Evolutionary conservation across 2,113 vertebrate species (phyloP).

Genomic region (Sardina pilchardus): DNA sequence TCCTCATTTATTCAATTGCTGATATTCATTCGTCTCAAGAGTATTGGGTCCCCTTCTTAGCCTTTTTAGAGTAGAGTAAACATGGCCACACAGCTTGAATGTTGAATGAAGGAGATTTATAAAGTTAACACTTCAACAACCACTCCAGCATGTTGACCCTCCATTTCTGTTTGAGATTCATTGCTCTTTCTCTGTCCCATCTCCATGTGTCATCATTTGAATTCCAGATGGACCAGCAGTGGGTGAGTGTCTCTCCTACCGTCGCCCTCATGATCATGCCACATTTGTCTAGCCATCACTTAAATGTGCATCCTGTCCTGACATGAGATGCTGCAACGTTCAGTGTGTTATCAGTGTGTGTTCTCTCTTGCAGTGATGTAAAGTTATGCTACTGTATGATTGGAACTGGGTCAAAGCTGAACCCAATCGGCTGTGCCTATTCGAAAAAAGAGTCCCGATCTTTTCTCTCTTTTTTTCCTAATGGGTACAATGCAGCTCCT

Average conservation of each 20-base stretch:
- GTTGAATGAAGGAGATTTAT: neutral
- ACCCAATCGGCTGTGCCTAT: neutral
- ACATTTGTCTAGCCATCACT: neutral
- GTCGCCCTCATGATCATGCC: neutral
- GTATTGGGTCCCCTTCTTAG: neutral
- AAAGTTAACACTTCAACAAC: neutral
- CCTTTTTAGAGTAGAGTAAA: neutral
- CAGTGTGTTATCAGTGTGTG: neutral
- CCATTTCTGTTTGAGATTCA: neutral
- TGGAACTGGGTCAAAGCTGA: neutral
- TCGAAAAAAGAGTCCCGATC: neutral
- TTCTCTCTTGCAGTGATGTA: neutral
- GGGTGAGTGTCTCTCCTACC: constrained; percentile 83
- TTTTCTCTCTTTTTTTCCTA: neutral
- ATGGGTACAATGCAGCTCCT: neutral
- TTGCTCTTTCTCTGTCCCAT: constrained; percentile 51
- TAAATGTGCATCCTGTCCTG: neutral
- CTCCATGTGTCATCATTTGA: constrained; percentile 67
- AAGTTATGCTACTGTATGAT: neutral
- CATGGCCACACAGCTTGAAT: neutral
- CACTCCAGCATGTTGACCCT: neutral
- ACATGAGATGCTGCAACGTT: neutral
- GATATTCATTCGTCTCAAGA: neutral
- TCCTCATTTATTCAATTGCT: neutral
- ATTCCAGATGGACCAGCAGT: constrained; percentile 86